These are phyloP conservation scores for Hyla sarda DNA, from an alignment of 2,113 vertebrate species.

Conservation along the genomic window DNA sequence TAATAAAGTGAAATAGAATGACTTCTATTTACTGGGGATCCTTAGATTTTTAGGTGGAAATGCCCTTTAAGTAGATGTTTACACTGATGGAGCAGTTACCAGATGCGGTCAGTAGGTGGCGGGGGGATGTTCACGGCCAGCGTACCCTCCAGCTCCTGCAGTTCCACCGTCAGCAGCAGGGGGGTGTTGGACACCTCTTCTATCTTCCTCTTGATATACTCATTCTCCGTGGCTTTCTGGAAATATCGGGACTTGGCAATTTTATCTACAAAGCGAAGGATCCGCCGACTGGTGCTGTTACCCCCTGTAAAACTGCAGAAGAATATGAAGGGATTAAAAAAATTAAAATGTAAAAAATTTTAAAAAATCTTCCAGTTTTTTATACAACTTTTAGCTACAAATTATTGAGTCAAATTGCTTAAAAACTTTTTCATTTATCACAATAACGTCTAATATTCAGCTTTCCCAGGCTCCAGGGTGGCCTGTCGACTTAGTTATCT, in stretches of 20 bases:
- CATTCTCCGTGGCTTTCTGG: constrained; percentile 86
- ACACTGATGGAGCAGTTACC: constrained; percentile 71
- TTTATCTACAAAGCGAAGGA: constrained; percentile 89
- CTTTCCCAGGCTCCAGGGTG: no score
- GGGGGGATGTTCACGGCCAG: constrained; percentile 84
- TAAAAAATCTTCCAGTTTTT: no score
- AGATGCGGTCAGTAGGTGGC: constrained; percentile 85
- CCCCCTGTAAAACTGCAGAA: constrained; percentile 66
- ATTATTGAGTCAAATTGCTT: no score
- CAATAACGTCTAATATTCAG: no score
- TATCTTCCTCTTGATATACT: constrained; percentile 90
- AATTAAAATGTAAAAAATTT: no score
- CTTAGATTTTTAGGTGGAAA: neutral
- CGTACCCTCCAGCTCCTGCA: constrained; percentile 83
- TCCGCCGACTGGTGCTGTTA: constrained; percentile 80
- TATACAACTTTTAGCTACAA: no score
- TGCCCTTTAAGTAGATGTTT: neutral
- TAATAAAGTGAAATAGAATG: no score
- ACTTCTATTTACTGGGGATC: neutral
- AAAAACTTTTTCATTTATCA: no score
- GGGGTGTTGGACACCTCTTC: constrained; percentile 90
- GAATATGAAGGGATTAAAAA: neutral
- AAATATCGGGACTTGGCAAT: constrained; percentile 90
- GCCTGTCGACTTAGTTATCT: no score
- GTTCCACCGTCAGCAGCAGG: constrained; percentile 84